Conservation (phyloP, 2,888 invertebrate species). For the Anorthoa munda region DNA sequence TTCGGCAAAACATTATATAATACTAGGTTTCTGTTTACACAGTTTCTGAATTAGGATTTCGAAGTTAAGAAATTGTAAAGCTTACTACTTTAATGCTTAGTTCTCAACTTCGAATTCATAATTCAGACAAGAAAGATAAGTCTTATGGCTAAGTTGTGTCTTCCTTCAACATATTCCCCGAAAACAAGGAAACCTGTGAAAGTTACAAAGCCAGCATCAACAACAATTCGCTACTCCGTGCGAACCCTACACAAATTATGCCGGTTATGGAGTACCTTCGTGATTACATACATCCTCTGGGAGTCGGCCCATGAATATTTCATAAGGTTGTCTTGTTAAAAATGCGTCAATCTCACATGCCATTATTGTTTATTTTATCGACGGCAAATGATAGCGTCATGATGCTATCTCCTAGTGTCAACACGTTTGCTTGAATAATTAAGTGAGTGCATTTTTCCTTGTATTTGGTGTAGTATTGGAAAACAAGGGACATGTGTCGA, state of each 20-base stretch:
- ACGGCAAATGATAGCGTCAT: slow-evolving; percentile 72
- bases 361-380: slow-evolving; percentile 84
- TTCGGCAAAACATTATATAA: too few relatives aligned
- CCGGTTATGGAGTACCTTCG: slow-evolving; percentile 74
- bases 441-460: slow-evolving; percentile 56
- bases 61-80: neutral
- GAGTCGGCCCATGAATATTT: slow-evolving; percentile 81
- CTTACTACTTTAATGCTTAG: too few relatives aligned
- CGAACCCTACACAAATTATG: slow-evolving; percentile 76
- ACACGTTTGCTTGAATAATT: slow-evolving; percentile 61
- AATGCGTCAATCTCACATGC: slow-evolving; percentile 83
- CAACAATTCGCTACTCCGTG: slow-evolving; percentile 35
- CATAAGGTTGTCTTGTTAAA: slow-evolving; percentile 87
- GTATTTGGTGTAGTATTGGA: slow-evolving; percentile 37
- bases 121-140: too few relatives aligned
- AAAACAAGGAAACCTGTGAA: neutral
- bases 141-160: neutral
- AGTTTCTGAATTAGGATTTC: neutral
- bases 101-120: too few relatives aligned
- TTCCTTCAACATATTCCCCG: neutral
- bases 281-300: slow-evolving; percentile 85
- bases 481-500: slow-evolving; percentile 31
- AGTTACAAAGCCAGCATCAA: slow-evolving; percentile 6
- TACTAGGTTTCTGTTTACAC: too few relatives aligned
- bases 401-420: slow-evolving; percentile 62